Percentiles rank a stretch among this genome's conserved stretches.
Evolutionary conservation across 1,140 invertebrate species (phyloP).

Genomic region (Akabosia matsudoensis): DNA sequence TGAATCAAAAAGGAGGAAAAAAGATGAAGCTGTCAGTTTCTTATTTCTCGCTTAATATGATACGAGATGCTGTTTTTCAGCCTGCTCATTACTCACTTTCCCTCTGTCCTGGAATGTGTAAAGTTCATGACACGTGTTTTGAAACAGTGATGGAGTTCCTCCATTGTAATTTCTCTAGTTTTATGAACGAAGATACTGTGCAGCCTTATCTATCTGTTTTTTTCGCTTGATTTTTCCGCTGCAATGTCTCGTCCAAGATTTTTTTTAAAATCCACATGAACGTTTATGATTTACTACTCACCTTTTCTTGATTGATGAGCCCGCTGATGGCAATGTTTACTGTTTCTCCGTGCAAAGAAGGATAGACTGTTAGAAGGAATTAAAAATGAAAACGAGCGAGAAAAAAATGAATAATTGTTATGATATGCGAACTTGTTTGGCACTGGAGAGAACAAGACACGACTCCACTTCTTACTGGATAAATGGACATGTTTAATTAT

Average conservation of each 20-base stretch:
- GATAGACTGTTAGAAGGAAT: not conserved
- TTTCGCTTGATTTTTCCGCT: too few species aligned
- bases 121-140: conserved; percentile 16
- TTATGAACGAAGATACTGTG: too few species aligned
- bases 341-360: not conserved
- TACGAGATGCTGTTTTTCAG: not conserved
- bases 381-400: not conserved
- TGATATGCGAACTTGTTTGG: not conserved
- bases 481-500: not conserved
- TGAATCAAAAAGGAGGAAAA: not conserved
- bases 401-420: not conserved
- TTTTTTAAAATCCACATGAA: too few species aligned
- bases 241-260: too few species aligned
- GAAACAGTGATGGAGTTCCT: too few species aligned
- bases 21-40: conserved; percentile 10
- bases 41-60: not conserved
- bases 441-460: not conserved
- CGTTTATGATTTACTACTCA: too few species aligned
- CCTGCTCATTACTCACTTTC: conserved; percentile 17
- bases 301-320: not conserved
- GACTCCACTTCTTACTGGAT: not conserved
- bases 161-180: too few species aligned
- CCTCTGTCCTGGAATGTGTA: not conserved
- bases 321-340: not conserved
- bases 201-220: too few species aligned